Evolutionary conservation across 2,888 invertebrate genomes (phyloP).

Genomic region (Gerris lacustris): DNA sequence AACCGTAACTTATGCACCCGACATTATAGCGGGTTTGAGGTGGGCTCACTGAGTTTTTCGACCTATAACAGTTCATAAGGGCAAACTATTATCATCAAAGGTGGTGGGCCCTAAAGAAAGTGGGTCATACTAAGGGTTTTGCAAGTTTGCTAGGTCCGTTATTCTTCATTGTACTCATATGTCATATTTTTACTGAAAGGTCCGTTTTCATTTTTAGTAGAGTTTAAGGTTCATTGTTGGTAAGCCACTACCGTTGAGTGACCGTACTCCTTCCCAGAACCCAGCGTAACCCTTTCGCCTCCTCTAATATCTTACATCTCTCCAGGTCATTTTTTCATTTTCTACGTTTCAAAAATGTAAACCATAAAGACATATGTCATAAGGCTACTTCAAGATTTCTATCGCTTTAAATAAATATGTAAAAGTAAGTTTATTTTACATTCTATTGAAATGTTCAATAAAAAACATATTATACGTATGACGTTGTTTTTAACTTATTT

Average conservation of each 20-base stretch:
- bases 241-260: neutral
- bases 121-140: neutral
- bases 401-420: no score
- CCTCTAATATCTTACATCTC: neutral
- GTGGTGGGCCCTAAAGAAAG: neutral
- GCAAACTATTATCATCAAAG: neutral
- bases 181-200: constrained; percentile 3
- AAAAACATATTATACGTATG: no score
- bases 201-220: no score
- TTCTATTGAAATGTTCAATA: no score
- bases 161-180: neutral
- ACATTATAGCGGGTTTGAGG: neutral
- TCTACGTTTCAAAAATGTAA: neutral
- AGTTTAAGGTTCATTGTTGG: neutral
- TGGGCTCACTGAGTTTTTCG: neutral
- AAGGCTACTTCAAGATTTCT: no score
- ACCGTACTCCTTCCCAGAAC: neutral
- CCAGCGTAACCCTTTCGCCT: neutral
- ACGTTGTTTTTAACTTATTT: no score
- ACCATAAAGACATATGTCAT: neutral
- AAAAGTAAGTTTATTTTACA: no score
- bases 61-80: constrained; percentile 1
- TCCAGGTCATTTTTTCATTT: neutral
- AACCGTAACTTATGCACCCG: neutral
- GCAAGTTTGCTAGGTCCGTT: neutral